Evolutionary conservation across 2,888 invertebrate genomes (phyloP), one percentile per base, ranked within the genome.

Genomic region (Rhingia rostrata): DNA sequence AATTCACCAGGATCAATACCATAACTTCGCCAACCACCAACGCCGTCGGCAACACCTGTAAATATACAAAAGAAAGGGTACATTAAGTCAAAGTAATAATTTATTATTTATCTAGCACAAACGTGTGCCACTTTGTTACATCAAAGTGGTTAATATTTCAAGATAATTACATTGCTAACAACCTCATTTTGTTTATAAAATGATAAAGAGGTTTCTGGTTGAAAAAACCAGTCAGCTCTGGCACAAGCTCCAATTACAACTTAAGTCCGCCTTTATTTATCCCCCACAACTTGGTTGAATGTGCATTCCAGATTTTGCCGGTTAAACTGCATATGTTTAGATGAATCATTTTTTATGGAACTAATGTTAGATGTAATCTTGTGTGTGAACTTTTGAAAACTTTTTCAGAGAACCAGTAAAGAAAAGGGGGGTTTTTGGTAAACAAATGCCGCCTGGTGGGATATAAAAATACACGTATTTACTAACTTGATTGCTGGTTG

Each of bases 1-100:
- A 99, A 99, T 91, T 96, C 96, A 64, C 99, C 98, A 1, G 99
- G 99, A 92, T 99, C 99, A 87, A 99, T 97, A 64, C 99, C 99
- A 91, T 99, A 98, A 86, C 97, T 96, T 89, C 98, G 94, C 99
- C 99, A 99, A 64, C 99, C 99, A 72, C 99, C 99, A 69, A 99
- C 99, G 86, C 99, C 99, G 92, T 99, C 99, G 80, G 99, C 99
- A 88, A 99, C 98, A 90, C 99, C 99, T 98, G 89, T 6, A 91
- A 91, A 61, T 49, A 47, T 1, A 69, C n/a, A 22, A 22, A 41
- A 54, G 7, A 69, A 47, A 49, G 37, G 22, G 22, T 22, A 22
- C 49, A 61, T 10, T 53, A 22, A 22, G 49, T 49, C 49, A 32
- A 22, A 56, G 45, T 7, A 30, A 2, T 22, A 22, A 22, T 22